A percentile compares a stretch with the other conserved stretches of the same genome.
Evolutionary conservation across 1,140 invertebrate species (phyloP).

Genomic region (Nymphalis io): DNA sequence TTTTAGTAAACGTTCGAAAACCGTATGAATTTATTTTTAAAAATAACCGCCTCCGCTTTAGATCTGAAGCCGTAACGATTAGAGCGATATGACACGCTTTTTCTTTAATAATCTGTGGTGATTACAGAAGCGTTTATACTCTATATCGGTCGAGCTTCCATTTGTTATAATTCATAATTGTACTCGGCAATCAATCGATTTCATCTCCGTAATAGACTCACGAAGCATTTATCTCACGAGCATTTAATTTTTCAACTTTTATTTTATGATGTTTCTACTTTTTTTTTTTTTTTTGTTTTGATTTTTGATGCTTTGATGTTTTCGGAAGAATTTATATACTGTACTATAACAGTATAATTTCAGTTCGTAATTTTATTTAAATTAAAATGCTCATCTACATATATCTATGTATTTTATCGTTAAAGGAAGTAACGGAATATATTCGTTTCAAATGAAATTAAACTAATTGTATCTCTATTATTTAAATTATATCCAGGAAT

Average conservation of each 20-base stretch:
- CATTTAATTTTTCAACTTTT: constrained; percentile 26
- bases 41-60: not conserved
- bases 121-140: constrained; percentile 70
- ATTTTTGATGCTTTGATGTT: constrained; percentile 13
- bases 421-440: too few species aligned
- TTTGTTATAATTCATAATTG: constrained; percentile 64
- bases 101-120: constrained; percentile 59
- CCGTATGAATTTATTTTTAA: not conserved
- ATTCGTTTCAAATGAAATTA: too few species aligned
- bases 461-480: too few species aligned
- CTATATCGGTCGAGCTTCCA: constrained; percentile 60
- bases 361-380: too few species aligned
- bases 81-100: constrained; percentile 62
- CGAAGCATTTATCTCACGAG: constrained; percentile 34
- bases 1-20: constrained; percentile 11
- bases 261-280: constrained; percentile 5
- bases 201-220: constrained; percentile 23
- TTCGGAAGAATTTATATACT: not conserved
- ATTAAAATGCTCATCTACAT: too few species aligned
- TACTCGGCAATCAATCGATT: constrained; percentile 38
- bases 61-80: constrained; percentile 40
- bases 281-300: constrained; percentile 21
- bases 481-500: too few species aligned
- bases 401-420: too few species aligned
- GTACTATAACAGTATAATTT: too few species aligned